These are phyloP conservation scores for Anabacerthia variegaticeps DNA, from an alignment of 2,797 vertebrate species.

Conservation along the genomic window DNA sequence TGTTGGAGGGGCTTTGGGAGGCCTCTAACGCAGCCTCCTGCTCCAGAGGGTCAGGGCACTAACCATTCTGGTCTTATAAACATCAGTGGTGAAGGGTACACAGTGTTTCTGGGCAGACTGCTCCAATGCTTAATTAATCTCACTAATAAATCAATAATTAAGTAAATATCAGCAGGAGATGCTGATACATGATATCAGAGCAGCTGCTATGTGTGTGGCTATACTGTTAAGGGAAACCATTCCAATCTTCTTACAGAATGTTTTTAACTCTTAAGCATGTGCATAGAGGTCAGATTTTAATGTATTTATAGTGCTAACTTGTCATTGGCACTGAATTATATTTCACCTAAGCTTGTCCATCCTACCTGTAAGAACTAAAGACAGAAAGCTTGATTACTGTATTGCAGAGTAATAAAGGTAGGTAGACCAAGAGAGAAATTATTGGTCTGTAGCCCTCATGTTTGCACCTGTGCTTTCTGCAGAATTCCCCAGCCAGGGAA, in stretches of 20 bases:
- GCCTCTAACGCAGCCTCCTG: neutral
- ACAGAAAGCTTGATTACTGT: neutral
- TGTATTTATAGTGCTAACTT: neutral
- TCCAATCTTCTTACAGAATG: neutral
- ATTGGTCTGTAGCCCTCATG: neutral
- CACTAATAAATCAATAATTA: neutral
- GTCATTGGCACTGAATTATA: neutral
- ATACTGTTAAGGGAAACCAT: neutral
- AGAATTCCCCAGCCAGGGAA: neutral
- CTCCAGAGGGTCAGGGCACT: neutral
- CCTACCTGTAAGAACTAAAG: neutral
- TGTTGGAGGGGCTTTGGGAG: neutral
- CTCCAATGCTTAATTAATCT: neutral
- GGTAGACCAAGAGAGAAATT: neutral
- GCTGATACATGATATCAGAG: neutral
- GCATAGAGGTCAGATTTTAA: neutral
- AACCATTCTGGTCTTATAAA: neutral
- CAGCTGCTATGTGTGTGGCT: neutral
- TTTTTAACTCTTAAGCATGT: neutral
- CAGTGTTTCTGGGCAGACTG: neutral
- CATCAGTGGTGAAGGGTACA: neutral
- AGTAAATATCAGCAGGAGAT: neutral
- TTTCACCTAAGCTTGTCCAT: neutral
- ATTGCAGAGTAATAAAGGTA: neutral
- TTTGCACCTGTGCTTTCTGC: neutral